Percentiles rank a stretch among this genome's conserved stretches.
These are phyloP conservation scores for Lethrus apterus DNA, from an alignment of 1,140 invertebrate genomes.

Conservation along the genomic window DNA sequence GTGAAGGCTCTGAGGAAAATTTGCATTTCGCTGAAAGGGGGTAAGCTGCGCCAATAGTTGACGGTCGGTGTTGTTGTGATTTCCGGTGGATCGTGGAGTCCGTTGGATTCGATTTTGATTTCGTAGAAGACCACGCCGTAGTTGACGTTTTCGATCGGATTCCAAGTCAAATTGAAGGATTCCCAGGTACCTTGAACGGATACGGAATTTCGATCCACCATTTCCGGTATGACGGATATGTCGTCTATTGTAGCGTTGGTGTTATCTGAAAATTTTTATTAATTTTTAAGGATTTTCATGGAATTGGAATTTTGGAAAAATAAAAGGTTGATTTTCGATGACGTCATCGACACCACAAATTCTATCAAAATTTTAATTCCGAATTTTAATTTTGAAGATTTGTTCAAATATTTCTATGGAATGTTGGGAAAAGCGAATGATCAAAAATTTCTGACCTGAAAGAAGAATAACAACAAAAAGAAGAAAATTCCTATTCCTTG, in stretches of 20 bases:
- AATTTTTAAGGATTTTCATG: no score
- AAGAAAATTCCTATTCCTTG: no score
- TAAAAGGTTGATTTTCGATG: no score
- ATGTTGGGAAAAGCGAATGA: no score
- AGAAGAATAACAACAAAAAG: no score
- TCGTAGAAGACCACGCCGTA: slow-evolving; percentile 79
- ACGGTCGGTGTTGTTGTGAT: slow-evolving; percentile 44
- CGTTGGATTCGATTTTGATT: slow-evolving; percentile 54
- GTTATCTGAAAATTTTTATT: neutral
- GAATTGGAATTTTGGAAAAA: no score
- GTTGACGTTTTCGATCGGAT: slow-evolving; percentile 62
- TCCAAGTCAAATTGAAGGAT: slow-evolving; percentile 75
- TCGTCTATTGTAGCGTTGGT: slow-evolving; percentile 31
- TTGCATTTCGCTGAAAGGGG: slow-evolving; percentile 60
- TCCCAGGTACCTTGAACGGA: slow-evolving; percentile 61
- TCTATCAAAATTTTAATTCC: no score
- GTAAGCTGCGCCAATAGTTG: slow-evolving; percentile 44
- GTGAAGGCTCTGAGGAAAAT: slow-evolving; percentile 72
- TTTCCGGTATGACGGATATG: slow-evolving; percentile 60
- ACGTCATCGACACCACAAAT: no score
- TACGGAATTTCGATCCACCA: slow-evolving; percentile 55
- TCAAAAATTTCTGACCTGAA: no score
- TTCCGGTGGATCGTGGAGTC: slow-evolving; percentile 33
- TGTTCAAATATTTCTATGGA: no score
- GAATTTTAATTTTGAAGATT: no score